Evolutionary conservation across 2,797 vertebrate genomes (phyloP).

Genomic region (Acrocephalus scirpaceus): DNA sequence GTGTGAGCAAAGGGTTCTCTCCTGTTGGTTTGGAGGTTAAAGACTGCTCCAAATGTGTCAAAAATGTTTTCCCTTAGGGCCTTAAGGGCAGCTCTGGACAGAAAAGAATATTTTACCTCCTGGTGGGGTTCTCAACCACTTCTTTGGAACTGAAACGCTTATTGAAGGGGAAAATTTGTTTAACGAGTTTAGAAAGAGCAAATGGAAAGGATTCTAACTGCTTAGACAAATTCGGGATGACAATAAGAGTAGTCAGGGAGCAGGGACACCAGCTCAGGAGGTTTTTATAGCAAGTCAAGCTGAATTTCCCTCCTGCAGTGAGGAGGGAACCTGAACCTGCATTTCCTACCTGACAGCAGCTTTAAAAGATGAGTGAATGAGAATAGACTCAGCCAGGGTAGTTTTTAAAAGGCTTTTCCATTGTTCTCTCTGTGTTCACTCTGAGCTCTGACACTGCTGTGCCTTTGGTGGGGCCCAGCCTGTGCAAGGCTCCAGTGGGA

Average conservation of each 20-base stretch:
- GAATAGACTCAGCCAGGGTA: background rate
- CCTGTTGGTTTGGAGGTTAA: background rate
- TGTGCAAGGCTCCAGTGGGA: background rate
- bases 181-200: background rate
- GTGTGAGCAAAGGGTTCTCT: background rate
- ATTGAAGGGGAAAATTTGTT: accelerated
- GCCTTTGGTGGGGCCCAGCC: background rate
- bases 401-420: background rate
- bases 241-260: background rate
- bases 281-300: background rate
- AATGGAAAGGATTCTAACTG: background rate
- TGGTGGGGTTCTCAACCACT: background rate
- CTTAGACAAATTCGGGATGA: background rate
- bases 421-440: background rate
- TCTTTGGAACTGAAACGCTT: background rate
- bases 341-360: background rate
- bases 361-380: background rate
- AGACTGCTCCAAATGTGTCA: background rate
- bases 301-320: background rate
- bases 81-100: background rate
- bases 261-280: background rate
- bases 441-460: background rate
- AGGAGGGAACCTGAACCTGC: background rate
- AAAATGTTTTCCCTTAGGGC: background rate
- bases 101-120: background rate